A percentile compares a stretch with the other conserved stretches of the same genome.
These are phyloP conservation scores for Trachymyrmex septentrionalis DNA, from an alignment of 1,140 invertebrate species.

Conservation along the genomic window DNA sequence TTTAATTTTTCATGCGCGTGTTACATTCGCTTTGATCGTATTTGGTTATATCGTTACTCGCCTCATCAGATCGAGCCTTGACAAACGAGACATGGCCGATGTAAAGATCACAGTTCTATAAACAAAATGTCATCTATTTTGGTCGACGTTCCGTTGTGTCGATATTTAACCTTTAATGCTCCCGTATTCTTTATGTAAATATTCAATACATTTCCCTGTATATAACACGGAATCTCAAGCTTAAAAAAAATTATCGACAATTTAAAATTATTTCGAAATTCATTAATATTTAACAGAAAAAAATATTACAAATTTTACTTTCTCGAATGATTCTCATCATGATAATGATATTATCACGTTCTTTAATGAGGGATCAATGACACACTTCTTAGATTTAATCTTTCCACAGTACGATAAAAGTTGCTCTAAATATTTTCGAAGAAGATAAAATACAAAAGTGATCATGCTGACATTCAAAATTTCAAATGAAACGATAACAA, in stretches of 20 bases:
- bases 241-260: neutral
- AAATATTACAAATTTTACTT: neutral
- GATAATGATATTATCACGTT: conserved; percentile 20
- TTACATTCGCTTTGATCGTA: neutral
- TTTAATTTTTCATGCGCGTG: neutral
- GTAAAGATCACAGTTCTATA: conserved; percentile 8
- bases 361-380: neutral
- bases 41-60: neutral
- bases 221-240: neutral
- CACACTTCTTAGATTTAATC: neutral
- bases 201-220: neutral
- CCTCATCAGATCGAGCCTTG: neutral
- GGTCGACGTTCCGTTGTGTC: neutral
- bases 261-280: neutral
- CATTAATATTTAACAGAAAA: conserved; percentile 1
- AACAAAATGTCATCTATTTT: conserved; percentile 39
- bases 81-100: neutral
- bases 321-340: neutral
- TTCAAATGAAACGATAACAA: neutral
- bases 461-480: conserved; percentile 21
- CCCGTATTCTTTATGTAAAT: neutral
- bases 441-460: neutral
- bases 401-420: neutral
- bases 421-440: conserved; percentile 6
- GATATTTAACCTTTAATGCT: conserved; percentile 24